Evolutionary conservation across 2,113 vertebrate species (phyloP), one percentile per base, ranked within the genome.

Genomic region (Atherinomorus stipes): DNA sequence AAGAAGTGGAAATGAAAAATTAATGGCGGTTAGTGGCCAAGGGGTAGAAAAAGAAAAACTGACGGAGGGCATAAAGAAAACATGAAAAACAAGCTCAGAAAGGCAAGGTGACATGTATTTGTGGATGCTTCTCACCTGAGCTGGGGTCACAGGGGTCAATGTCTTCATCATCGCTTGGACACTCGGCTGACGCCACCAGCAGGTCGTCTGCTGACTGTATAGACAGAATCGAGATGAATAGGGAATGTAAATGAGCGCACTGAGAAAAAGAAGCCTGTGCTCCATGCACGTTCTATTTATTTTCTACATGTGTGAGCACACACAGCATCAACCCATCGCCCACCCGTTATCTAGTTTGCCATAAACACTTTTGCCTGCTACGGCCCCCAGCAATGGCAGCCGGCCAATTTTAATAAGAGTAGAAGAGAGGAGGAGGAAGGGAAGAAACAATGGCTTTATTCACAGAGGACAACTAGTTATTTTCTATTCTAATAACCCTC

Each of bases 91-190:
- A 49, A 57, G 15, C 51, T 18, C 22, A 16, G 12, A 45, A 60
- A 21, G 53, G 37, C 44, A 11, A 23, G 15, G 25, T 47, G 40
- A 34, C 51, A 31, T 53, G 38, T 54, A 11, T 22, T 23, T 51
- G 15, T 23, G 40, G 37, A 23, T 4, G 26, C 90, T 11, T 93
- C 95, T 96, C 94, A 97, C 96, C 96, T 96, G 97, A 98, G 93
- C 96, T 98, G 71, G 96, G 95, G 95, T 98, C 97, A 94, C 97
- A 98, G 72, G 96, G 96, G 93, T 98, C 97, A 65, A 98, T 97
- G 89, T 98, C 97, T 93, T 98, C 96, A 0, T 98, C 97, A 58
- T 98, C 97, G 0, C 96, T 98, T 40, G 96, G 96, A 92, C 97
- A 98, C 90, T 98, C 97, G 42, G 97, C 97, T 0, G 97, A 98